Conservation (phyloP, 2,113 vertebrate species). For the Felis catus region F.catus_Fca126_mat1.0 CM031412.1:26760001-26760500, state of each 20-base stretch:
- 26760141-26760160: slow-evolving; percentile 26
- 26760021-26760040: slow-evolving; percentile 11
- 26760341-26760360: neutral
- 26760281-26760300: neutral
- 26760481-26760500: neutral
- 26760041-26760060: slow-evolving; percentile 32
- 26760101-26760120: slow-evolving; percentile 13
- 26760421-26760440: neutral
- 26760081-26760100: neutral
- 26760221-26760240: neutral
- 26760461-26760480: neutral
- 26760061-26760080: neutral
- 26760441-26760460: neutral
- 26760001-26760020: neutral
- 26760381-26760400: neutral
- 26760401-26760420: slow-evolving; percentile 3
- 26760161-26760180: slow-evolving; percentile 25
- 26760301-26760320: slow-evolving; percentile 13
- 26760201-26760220: neutral
- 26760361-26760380: neutral
- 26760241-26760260: neutral
- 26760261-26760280: neutral
- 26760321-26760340: slow-evolving; percentile 38
- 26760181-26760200: slow-evolving; percentile 24
- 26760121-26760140: neutral